Evolutionary conservation across 2,113 vertebrate species (phyloP).

Genomic region (Muntiacus muntjak): DNA sequence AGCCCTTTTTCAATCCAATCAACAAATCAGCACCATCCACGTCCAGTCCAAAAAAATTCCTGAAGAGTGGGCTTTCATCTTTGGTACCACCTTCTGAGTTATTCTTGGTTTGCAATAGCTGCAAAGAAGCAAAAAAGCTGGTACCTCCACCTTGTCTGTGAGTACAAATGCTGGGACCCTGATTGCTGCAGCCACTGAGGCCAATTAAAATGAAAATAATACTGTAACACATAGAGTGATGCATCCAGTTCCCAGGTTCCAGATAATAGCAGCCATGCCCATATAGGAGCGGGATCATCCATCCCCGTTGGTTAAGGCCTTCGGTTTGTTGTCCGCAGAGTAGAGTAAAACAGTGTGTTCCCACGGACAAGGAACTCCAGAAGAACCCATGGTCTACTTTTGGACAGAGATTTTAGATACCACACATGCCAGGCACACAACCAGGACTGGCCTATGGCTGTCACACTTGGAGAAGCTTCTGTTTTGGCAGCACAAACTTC

Average conservation of each 20-base stretch:
- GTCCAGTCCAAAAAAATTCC: slow-evolving; percentile 14
- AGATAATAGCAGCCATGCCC: slow-evolving; percentile 48
- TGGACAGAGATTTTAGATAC: slow-evolving; percentile 46
- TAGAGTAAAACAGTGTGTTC: slow-evolving; percentile 32
- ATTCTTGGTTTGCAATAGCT: slow-evolving; percentile 21
- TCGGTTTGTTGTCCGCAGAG: slow-evolving; percentile 64
- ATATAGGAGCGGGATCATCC: slow-evolving; percentile 21
- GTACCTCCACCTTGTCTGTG: slow-evolving; percentile 32
- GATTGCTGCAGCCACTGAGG: slow-evolving; percentile 38
- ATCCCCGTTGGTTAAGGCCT: slow-evolving; percentile 77
- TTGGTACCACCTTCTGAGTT: slow-evolving; percentile 53
- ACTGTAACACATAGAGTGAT: slow-evolving; percentile 5
- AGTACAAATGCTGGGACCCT: slow-evolving; percentile 62
- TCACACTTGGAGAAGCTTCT: slow-evolving; percentile 53
- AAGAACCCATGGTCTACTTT: slow-evolving; percentile 38
- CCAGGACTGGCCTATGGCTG: slow-evolving; percentile 7
- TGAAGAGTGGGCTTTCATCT: slow-evolving; percentile 57
- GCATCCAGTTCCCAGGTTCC: slow-evolving; percentile 42
- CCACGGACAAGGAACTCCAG: slow-evolving; percentile 47
- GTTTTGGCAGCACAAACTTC: slow-evolving; percentile 76
- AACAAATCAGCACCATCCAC: slow-evolving; percentile 35
- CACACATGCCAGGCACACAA: slow-evolving; percentile 50
- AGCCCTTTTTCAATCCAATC: slow-evolving; percentile 11
- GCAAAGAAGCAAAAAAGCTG: neutral
- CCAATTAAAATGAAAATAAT: slow-evolving; percentile 22